A percentile compares a stretch with the other conserved stretches of the same genome.
Conservation (phyloP, 1,140 invertebrate genomes). For the Heliconius hermathena region DNA sequence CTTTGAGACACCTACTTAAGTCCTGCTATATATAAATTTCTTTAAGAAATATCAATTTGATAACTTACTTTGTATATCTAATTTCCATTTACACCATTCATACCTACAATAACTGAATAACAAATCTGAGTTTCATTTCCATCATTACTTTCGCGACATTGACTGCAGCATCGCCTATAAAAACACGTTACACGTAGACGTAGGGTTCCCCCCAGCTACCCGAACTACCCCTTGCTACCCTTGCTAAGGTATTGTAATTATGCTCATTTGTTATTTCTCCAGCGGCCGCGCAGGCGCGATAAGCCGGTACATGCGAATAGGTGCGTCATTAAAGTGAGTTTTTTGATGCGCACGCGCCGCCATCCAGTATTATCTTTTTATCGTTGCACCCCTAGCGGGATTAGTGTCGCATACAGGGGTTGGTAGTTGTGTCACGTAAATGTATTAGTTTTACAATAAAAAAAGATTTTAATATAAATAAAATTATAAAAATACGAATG, state of each 20-base stretch:
- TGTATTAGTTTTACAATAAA: background rate
- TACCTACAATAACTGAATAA: constrained; percentile 29
- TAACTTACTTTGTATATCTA: background rate
- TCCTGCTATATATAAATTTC: too few species aligned
- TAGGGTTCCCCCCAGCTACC: background rate
- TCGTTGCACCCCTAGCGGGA: constrained; percentile 76
- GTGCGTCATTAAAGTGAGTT: constrained; percentile 73
- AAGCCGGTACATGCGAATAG: constrained; percentile 62
- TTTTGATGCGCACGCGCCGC: constrained; percentile 76
- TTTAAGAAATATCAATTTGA: background rate
- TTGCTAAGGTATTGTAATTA: constrained; percentile 74
- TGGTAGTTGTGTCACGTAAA: background rate
- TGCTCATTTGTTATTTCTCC: constrained; percentile 72
- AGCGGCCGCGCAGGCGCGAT: constrained; percentile 70
- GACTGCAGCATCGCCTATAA: constrained; percentile 64
- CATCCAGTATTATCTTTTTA: constrained; percentile 78
- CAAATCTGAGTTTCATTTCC: constrained; percentile 53
- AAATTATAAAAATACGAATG: background rate
- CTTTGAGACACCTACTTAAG: too few species aligned
- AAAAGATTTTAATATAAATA: background rate
- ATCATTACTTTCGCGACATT: constrained; percentile 49
- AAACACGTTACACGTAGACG: constrained; percentile 49
- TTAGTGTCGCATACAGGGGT: constrained; percentile 61
- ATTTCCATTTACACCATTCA: background rate
- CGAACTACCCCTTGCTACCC: constrained; percentile 41